phyloP scores from a whole-genome alignment of 2,113 vertebrate genomes.

The Phalacrocorax carbo region DNA sequence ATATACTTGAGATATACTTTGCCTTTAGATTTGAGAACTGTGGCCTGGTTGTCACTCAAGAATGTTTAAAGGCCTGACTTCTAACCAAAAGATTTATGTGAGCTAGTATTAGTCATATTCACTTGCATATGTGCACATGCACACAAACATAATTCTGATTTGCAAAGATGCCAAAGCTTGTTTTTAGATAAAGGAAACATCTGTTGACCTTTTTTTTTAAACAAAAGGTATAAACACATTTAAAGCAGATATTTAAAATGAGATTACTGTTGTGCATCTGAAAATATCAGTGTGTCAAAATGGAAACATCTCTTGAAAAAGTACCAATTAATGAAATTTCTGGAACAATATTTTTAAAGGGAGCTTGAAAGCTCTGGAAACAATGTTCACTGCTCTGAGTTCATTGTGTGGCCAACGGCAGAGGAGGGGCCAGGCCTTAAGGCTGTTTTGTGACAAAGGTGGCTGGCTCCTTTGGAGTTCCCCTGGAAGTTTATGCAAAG shows the following conservation, averaged over 20 bases:
- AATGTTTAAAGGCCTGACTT: neutral
- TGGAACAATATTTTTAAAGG: neutral
- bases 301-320: neutral
- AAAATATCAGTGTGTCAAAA: neutral
- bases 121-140: accelerated
- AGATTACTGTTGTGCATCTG: neutral
- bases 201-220: neutral
- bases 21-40: neutral
- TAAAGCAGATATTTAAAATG: neutral
- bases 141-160: neutral
- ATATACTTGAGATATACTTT: neutral
- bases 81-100: neutral
- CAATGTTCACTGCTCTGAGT: neutral
- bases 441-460: neutral
- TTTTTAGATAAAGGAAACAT: neutral
- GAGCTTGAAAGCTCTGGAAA: neutral
- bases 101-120: neutral
- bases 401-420: neutral
- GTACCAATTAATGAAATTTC: neutral
- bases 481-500: neutral
- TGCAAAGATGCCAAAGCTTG: neutral
- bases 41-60: neutral
- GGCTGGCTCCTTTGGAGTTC: neutral
- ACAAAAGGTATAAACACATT: neutral
- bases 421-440: neutral